Percentiles rank a stretch among this genome's conserved stretches.
These are phyloP conservation scores for Sarcoramphus papa DNA, from an alignment of 2,797 vertebrate genomes.

Conservation along the genomic window DNA sequence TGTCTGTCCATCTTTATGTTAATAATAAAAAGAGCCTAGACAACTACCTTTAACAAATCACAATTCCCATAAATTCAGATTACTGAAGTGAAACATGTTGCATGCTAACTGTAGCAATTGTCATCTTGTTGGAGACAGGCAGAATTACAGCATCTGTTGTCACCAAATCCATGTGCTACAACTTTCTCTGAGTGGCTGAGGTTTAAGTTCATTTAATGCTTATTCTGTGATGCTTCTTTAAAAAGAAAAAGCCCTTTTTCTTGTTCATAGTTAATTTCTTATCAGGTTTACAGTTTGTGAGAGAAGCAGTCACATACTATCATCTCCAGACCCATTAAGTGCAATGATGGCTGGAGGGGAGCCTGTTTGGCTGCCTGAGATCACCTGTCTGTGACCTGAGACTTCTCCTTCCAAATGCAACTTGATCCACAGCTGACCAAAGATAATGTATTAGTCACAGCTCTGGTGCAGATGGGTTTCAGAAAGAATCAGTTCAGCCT, in stretches of 20 bases:
- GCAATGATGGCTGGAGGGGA: background rate
- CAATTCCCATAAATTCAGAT: background rate
- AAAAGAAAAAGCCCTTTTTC: background rate
- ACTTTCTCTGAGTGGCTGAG: background rate
- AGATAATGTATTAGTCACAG: background rate
- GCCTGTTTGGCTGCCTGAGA: background rate
- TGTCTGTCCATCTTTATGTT: slow-evolving; percentile 4
- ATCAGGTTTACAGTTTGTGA: background rate
- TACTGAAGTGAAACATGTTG: background rate
- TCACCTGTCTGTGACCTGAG: background rate
- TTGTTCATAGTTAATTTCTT: background rate
- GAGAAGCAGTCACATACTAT: background rate
- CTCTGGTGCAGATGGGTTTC: background rate
- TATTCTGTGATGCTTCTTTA: background rate
- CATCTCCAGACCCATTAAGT: background rate
- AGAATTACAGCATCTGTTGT: background rate
- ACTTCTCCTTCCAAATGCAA: background rate
- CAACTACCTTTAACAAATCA: background rate
- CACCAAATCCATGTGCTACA: background rate
- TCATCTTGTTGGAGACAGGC: background rate
- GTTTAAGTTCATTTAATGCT: background rate
- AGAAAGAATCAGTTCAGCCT: background rate
- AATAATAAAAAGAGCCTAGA: slow-evolving; percentile 4
- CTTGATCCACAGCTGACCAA: background rate
- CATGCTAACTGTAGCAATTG: background rate